Base-by-base conservation (phyloP, 2,888 invertebrate species). In the Drosophila kambysellisi region DNA sequence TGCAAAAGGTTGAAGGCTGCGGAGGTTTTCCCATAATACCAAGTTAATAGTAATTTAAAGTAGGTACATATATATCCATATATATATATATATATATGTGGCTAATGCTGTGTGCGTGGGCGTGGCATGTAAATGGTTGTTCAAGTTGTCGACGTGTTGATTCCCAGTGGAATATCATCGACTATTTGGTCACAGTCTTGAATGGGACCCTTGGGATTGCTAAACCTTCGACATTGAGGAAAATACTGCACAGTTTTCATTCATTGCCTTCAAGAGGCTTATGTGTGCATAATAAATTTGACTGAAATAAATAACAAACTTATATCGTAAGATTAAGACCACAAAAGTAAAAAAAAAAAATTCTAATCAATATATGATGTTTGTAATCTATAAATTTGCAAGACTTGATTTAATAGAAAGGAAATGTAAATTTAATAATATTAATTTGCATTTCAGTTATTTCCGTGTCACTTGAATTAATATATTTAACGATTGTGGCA, bases 21-120 rank as follows among this genome's bases (percentile, higher is more conserved):
- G 37, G 48, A 11, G 30, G 9, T 54, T 52, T 15, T 30, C 29
- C 25, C 20, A 12, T 32, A 54, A 52, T 74, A 48, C 41, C 70
- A 39, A 65, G 12, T 71, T 76, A 67, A 64, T 76, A 60, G 63
- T 73, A 50, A 79, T 76, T 81, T 79, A 65, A 79, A 79, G 56
- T 73, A 72, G 12, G 7, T 29, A 17, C 11, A 56, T 7, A 29
- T 53, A 25, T 35, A 25, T 37, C 6, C 30, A 35, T 35, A 54
- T 76, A 59, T 52, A 37, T 39, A 59, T 52, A 37, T 39, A 5
- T 53, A 59, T 52, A 37, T 39, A 5, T 53, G 8, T 25, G 8
- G 63, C 51, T 59, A 64, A 62, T 68, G 57, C 56, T 50, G 48
- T 56, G 56, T 61, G 64, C 25, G 25, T 64, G 77, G 77, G 73